Base-by-base conservation (phyloP, 2,888 invertebrate species). In the Drosophila nr. medialis region DNA sequence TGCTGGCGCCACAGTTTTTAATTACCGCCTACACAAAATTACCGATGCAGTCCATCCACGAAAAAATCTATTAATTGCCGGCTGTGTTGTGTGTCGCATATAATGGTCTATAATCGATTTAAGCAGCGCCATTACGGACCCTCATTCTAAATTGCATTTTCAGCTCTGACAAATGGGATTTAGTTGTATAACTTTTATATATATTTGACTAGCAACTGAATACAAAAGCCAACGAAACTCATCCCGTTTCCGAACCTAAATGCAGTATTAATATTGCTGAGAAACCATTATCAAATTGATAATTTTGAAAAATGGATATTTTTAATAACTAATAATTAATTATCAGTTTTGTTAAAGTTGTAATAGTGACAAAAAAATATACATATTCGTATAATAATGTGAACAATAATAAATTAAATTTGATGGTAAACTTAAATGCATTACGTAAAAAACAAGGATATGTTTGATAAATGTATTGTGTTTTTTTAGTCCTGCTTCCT, bases 81-180 rank as follows among this genome's bases (percentile, higher is more conserved):
- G 56, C 73, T 74, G 78, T 70, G 71, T 51, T 56, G 66, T 71
- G 59, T 75, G 72, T 77, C 71, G 71, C 68, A 24, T 68, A 67
- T 81, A 86, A 84, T 86, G 86, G 83, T 58, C 72, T 88, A 83
- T 86, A 88, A 88, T 84, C 89, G 89, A 84, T 84, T 83, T 81
- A 71, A 64, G 76, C 78, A 81, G 51, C 65, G 73, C 63, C 86
- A 80, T 83, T 83, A 84, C 72, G 75, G 62, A 55, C 53, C n/a
- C 58, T 53, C 45, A 11, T 53, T 40, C 34, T 63, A 71, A 82
- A 88, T 83, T 82, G 77, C 77, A 74, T 70, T 79, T 80, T 70
- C 56, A 68, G 67, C 56, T 62, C 60, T 80, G 80, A 88, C 77
- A 83, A 83, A 88, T 83, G 83, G 75, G 54, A 42, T 62, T 72